Base-by-base conservation (phyloP, 2,113 vertebrate genomes). In the Stegastes partitus region DNA sequence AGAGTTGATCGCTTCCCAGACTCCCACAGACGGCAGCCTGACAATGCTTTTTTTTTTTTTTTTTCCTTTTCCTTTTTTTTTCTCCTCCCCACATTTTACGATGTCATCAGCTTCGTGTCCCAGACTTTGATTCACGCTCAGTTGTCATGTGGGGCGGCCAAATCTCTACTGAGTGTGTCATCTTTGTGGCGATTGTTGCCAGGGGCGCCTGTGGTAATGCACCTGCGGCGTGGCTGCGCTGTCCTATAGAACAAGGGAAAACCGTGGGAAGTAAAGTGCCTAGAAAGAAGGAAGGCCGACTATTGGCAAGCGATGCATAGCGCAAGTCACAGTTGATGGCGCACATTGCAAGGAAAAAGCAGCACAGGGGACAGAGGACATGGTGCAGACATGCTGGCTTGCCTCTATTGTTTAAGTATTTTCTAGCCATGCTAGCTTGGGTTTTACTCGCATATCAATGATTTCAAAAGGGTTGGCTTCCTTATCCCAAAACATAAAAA, bases 71-170 rank as follows among this genome's bases (percentile, higher is more conserved):
- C 61, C 77, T 54, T 66, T 44, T 74, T 77, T 57, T 64, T 58
- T n/a, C n/a, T n/a, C n/a, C n/a, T n/a, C n/a, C n/a, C n/a, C 69
- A 76, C 70, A 68, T 87, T 84, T 74, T 73, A 83, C 66, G 7
- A 71, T 54, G 67, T 86, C 77, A 58, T 88, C 84, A 69, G 61
- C 71, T 70, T 59, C 44, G 64, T 44, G 64, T 86, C 55, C 42
- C 49, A 67, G 47, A 77, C 81, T 80, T 79, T 85, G 81, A 84
- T 83, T 76, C 67, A 23, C 57, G 64, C 58, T 64, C 59, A 58
- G 73, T 67, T 68, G 58, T 70, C 28, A 14, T 61, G 51, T 37
- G 42, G 28, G 42, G 34, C 2, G 1, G 15, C 51, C 54, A 42
- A 54, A 51, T 76, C 68, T 69, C 44, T 63, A 44, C 58, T 55